Evolutionary conservation across 2,888 invertebrate species (phyloP).

Genomic region (Cerceris rybyensis): DNA sequence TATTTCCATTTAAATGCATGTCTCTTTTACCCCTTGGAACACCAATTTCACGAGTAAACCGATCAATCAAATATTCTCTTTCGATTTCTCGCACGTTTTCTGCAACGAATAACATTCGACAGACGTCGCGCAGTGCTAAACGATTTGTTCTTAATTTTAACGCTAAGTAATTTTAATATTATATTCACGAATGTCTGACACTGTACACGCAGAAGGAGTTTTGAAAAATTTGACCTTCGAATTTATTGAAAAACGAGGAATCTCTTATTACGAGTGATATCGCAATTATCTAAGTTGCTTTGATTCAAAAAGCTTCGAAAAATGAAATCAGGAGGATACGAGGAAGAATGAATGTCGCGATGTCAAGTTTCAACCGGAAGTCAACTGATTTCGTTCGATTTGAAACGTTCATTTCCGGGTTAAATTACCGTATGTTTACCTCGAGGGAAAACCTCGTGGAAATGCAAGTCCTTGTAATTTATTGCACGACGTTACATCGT

Average conservation of each 20-base stretch:
- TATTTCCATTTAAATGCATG: not conserved
- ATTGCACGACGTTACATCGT: slow-evolving; percentile 18
- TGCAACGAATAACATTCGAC: slow-evolving; percentile 38
- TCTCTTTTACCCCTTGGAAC: slow-evolving; percentile 28
- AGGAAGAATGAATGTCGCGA: slow-evolving; percentile 36
- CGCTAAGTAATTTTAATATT: slow-evolving; percentile 28
- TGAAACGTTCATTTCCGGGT: not conserved
- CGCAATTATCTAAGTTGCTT: not conserved
- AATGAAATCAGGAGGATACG: slow-evolving; percentile 30
- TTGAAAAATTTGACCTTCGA: slow-evolving; percentile 26
- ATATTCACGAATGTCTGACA: slow-evolving; percentile 39
- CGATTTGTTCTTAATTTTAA: slow-evolving; percentile 11
- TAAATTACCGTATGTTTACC: not conserved
- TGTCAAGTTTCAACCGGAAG: not conserved
- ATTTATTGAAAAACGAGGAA: slow-evolving; percentile 17
- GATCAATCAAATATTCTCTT: slow-evolving; percentile 9
- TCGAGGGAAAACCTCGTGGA: too few relatives aligned
- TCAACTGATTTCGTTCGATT: not conserved
- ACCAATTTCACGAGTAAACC: slow-evolving; percentile 37
- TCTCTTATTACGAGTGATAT: not conserved
- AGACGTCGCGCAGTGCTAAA: slow-evolving; percentile 33
- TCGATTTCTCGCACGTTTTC: slow-evolving; percentile 31
- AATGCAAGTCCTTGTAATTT: not conserved
- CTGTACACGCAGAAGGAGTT: slow-evolving; percentile 39
- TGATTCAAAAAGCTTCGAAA: slow-evolving; percentile 1